Conservation (phyloP, 2,797 vertebrate genomes). For the Periophthalmus magnuspinnatus region DNA sequence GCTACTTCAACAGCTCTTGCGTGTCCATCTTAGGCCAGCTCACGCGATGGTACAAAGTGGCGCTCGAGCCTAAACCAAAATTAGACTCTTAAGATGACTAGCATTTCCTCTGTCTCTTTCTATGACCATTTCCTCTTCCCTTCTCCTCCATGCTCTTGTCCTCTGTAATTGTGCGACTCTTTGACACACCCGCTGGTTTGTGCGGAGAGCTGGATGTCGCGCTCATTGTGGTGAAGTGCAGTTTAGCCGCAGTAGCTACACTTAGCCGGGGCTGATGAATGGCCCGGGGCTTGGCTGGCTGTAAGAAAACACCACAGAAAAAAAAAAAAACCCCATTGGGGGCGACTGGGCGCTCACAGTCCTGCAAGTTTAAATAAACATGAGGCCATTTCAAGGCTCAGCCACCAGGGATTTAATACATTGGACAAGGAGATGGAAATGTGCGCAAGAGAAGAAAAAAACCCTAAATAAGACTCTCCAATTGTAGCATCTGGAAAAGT, state of each 20-base stretch:
- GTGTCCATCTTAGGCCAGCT: slow-evolving; percentile 33
- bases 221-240: slow-evolving; percentile 63
- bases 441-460: not conserved
- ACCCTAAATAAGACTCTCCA: slow-evolving; percentile 25
- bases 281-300: slow-evolving; percentile 49
- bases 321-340: slow-evolving; percentile 19
- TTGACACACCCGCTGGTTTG: slow-evolving; percentile 76
- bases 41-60: slow-evolving; percentile 45
- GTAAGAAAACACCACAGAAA: slow-evolving; percentile 49
- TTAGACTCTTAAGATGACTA: slow-evolving; percentile 60
- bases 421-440: slow-evolving; percentile 34
- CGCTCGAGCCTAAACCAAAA: slow-evolving; percentile 54
- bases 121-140: slow-evolving; percentile 40
- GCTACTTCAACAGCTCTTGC: slow-evolving; percentile 46
- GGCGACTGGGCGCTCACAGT: slow-evolving; percentile 50
- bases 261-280: slow-evolving; percentile 62
- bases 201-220: slow-evolving; percentile 58
- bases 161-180: slow-evolving; percentile 76
- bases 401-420: slow-evolving; percentile 50
- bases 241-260: slow-evolving; percentile 49
- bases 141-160: slow-evolving; percentile 23
- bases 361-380: slow-evolving; percentile 74
- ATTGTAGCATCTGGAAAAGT: slow-evolving; percentile 29
- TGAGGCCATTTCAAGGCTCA: slow-evolving; percentile 55
- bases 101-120: slow-evolving; percentile 25